A percentile compares a stretch with the other conserved stretches of the same genome.
Evolutionary conservation across 64 coral and sea anemone species (phyloP).

Genomic region (Anthopleura sola): DNA sequence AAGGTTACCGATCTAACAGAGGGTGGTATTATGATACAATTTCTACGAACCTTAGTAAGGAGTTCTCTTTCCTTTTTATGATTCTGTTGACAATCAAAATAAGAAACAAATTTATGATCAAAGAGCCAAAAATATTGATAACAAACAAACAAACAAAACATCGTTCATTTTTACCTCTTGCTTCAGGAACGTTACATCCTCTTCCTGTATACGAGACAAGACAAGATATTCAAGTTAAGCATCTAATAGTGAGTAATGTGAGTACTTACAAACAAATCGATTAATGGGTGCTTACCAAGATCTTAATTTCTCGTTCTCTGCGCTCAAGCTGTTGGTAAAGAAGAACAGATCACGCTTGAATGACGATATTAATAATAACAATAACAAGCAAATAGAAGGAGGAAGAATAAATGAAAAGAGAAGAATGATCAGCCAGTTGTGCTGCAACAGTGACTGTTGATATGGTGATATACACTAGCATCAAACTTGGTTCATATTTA

Average conservation of each 20-base stretch:
- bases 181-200: slow-evolving; percentile 80
- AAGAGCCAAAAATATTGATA: too few relatives aligned
- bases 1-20: neutral
- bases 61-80: slow-evolving; percentile 97
- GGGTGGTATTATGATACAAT: neutral
- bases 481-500: neutral
- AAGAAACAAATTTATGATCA: neutral
- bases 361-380: neutral
- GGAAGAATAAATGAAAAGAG: neutral
- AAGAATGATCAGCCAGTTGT: neutral
- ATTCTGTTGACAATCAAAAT: slow-evolving; percentile 61
- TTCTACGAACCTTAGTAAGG: slow-evolving; percentile 59
- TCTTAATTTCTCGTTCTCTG: slow-evolving; percentile 79
- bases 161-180: slow-evolving; percentile 61
- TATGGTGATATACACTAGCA: neutral
- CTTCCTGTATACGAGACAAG: slow-evolving; percentile 42
- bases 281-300: slow-evolving; percentile 59
- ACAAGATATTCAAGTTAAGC: neutral
- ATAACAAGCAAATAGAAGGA: neutral
- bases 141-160: neutral
- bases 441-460: too few relatives aligned
- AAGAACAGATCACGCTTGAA: neutral
- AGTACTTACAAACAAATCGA: neutral
- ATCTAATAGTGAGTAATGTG: neutral
- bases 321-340: slow-evolving; percentile 67